phyloP scores from a whole-genome alignment of 2,888 invertebrate genomes.

The Fragum whitleyi region DNA sequence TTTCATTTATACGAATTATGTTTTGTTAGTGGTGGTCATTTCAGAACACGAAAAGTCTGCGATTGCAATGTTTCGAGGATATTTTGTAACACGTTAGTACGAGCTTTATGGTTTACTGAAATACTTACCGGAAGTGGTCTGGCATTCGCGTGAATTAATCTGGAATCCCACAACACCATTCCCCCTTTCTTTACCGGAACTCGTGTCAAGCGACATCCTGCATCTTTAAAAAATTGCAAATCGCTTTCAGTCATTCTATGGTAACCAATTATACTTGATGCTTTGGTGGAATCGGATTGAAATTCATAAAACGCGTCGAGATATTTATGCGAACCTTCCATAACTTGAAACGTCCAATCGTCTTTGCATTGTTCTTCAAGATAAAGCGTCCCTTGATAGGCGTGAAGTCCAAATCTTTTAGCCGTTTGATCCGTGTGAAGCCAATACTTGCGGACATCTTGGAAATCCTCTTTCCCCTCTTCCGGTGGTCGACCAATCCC shows the following conservation, averaged over 20 bases:
- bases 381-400: slow-evolving; percentile 79
- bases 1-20: no score
- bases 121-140: slow-evolving; percentile 64
- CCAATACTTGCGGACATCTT: slow-evolving; percentile 63
- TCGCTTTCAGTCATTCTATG: slow-evolving; percentile 38
- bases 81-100: no score
- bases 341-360: slow-evolving; percentile 74
- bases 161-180: slow-evolving; percentile 81
- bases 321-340: slow-evolving; percentile 71
- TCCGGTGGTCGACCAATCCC: slow-evolving; percentile 75
- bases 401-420: slow-evolving; percentile 74
- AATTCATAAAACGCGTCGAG: slow-evolving; percentile 62
- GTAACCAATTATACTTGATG: slow-evolving; percentile 13
- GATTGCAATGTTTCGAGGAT: no score
- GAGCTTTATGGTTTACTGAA: no score
- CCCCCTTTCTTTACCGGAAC: slow-evolving; percentile 80
- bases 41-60: no score
- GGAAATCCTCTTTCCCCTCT: slow-evolving; percentile 53
- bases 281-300: slow-evolving; percentile 38
- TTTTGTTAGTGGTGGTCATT: no score
- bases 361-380: slow-evolving; percentile 72
- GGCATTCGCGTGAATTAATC: slow-evolving; percentile 80
- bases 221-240: slow-evolving; percentile 46
- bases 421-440: slow-evolving; percentile 79
- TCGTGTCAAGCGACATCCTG: slow-evolving; percentile 67